These are phyloP conservation scores for Schizopygopsis pylzovi DNA, from an alignment of 2,797 vertebrate species.

Conservation along the genomic window DNA sequence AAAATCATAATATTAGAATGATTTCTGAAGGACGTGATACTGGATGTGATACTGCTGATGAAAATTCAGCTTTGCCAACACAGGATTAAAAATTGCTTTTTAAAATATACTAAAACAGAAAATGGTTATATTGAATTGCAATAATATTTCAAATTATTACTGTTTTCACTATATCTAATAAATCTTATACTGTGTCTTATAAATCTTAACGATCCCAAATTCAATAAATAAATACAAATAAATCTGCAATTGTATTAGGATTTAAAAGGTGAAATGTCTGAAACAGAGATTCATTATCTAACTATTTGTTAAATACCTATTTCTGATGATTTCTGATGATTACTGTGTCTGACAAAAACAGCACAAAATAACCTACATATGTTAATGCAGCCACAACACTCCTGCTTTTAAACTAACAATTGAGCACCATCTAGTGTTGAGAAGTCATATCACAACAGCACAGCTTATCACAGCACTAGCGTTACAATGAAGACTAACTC, in stretches of 20 bases:
- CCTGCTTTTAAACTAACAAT: conserved; percentile 17
- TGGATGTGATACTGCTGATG: neutral
- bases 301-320: neutral
- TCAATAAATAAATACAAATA: neutral
- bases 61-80: neutral
- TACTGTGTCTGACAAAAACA: neutral
- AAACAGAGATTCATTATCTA: neutral
- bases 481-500: neutral
- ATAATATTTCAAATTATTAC: neutral
- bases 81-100: neutral
- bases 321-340: neutral
- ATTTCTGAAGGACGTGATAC: neutral
- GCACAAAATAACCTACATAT: neutral
- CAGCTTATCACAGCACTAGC: neutral
- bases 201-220: neutral
- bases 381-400: neutral
- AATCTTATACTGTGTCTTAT: neutral
- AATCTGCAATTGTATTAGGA: neutral
- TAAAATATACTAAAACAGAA: neutral
- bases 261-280: neutral
- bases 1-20: neutral
- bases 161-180: neutral
- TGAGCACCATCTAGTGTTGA: conserved; percentile 54
- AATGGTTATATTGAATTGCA: neutral
- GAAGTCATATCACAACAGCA: conserved; percentile 12